These are phyloP conservation scores for Nasonia giraulti DNA, from an alignment of 1,140 invertebrate species.

Conservation along the genomic window DNA sequence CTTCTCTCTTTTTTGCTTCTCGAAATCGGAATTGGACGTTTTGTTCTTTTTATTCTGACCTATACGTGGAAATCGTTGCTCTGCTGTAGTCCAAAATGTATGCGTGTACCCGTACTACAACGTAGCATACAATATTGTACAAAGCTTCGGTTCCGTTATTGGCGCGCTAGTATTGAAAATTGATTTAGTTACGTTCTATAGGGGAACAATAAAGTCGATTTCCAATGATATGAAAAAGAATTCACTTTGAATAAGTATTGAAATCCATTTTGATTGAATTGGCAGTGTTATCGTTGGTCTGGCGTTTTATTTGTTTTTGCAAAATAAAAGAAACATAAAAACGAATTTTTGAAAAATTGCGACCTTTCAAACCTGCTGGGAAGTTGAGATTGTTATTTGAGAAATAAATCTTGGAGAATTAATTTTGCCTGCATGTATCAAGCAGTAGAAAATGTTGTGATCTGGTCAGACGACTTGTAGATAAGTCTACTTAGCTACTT, in stretches of 20 bases:
- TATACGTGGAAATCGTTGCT: background rate
- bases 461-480: conserved; percentile 35
- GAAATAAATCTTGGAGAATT: background rate
- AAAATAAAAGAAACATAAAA: background rate
- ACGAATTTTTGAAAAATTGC: background rate
- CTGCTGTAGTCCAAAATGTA: background rate
- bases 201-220: background rate
- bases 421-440: background rate
- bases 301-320: background rate
- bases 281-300: background rate
- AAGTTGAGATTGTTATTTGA: conserved; percentile 26
- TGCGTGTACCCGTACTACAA: background rate
- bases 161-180: background rate
- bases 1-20: background rate
- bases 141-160: background rate
- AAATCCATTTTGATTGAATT: background rate
- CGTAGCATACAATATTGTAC: too few relatives aligned
- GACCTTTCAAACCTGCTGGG: conserved; percentile 16
- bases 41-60: background rate
- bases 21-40: background rate
- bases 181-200: background rate
- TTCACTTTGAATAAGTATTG: background rate
- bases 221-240: background rate
- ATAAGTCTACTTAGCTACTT: background rate
- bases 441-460: conserved; percentile 36